These are phyloP conservation scores for Lamellibrachia luymesi DNA, from an alignment of 1,140 invertebrate species.

Conservation along the genomic window DNA sequence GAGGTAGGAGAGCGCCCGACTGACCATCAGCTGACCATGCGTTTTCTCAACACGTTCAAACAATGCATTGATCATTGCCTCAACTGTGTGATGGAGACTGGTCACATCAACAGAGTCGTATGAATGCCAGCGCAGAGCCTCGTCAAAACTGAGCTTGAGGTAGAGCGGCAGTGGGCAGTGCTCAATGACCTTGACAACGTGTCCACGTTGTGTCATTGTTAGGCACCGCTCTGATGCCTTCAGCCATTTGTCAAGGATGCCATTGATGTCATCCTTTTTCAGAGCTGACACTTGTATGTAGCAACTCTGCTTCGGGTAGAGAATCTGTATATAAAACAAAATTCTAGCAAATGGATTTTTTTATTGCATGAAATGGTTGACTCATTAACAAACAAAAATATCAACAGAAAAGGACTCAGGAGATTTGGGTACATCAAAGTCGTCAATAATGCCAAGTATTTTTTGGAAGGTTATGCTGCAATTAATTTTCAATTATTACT, in stretches of 20 bases:
- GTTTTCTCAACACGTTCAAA: conserved; percentile 42
- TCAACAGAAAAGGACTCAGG: neutral
- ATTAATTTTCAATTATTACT: no score
- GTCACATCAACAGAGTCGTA: conserved; percentile 65
- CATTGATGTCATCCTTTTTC: conserved; percentile 7
- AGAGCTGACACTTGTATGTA: neutral
- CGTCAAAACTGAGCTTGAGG: conserved; percentile 78
- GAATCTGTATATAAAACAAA: neutral
- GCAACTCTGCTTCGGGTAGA: neutral
- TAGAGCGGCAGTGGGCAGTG: conserved; percentile 92
- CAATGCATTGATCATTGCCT: conserved; percentile 39
- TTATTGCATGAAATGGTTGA: neutral
- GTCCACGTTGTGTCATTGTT: neutral
- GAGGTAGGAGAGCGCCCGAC: conserved; percentile 22
- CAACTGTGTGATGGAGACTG: neutral
- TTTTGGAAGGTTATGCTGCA: no score
- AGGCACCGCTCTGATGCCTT: neutral
- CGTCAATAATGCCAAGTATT: no score
- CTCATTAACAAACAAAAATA: neutral
- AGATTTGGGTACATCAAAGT: neutral
- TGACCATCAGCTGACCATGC: conserved; percentile 29
- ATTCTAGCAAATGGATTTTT: neutral
- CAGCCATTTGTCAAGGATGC: conserved; percentile 14
- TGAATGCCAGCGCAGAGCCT: conserved; percentile 90
- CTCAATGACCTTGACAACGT: conserved; percentile 44